Evolutionary conservation across 2,113 vertebrate species (phyloP), one percentile per base, ranked within the genome.

Genomic region (Nothoprocta perdicaria): DNA sequence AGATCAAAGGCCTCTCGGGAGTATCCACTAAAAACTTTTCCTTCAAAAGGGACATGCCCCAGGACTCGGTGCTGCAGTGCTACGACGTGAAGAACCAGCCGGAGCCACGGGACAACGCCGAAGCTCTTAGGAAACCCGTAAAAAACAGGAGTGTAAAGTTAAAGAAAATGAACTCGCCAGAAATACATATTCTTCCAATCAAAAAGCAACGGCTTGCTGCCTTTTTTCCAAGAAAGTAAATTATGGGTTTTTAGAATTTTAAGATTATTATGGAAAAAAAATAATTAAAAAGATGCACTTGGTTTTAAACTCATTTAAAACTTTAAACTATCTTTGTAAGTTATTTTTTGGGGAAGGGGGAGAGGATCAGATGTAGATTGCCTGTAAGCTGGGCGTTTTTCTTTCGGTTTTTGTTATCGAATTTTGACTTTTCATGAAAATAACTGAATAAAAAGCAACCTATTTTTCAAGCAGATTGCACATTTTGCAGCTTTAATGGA

Each of bases 21-120:
- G 99, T 99, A 68, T 99, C 99, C 94, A 99, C 99, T 87, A 99
- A 99, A 97, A 99, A 99, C 98, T 99, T 99, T 97, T 99, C 99
- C 95, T 99, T 99, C 97, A 99, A 99, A 96, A 98, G 98, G 78
- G 99, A 99, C 86, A 95, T 98, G 87, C 97, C 97, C 93, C 98
- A 98, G 96, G 98, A 98, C 96, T 97, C 98, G 38, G 95, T 98
- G 66, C 97, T 98, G 93, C 98, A 99, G 97, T 98, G 98, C 90
- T 99, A 98, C 2, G 98, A 98, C 0, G 95, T 98, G 85, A 98
- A 97, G 77, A 97, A 96, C 73, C 98, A 98, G 13, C 97, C 97
- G 33, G 98, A 99, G 68, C 94, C 97, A 84, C 95, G 97, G 35
- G 98, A 98, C 92, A 97, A 97, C 52, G 93, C 94, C 7, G 98